Evolutionary conservation across 1,140 invertebrate species (phyloP).

Genomic region (Oreohelix idahoensis): DNA sequence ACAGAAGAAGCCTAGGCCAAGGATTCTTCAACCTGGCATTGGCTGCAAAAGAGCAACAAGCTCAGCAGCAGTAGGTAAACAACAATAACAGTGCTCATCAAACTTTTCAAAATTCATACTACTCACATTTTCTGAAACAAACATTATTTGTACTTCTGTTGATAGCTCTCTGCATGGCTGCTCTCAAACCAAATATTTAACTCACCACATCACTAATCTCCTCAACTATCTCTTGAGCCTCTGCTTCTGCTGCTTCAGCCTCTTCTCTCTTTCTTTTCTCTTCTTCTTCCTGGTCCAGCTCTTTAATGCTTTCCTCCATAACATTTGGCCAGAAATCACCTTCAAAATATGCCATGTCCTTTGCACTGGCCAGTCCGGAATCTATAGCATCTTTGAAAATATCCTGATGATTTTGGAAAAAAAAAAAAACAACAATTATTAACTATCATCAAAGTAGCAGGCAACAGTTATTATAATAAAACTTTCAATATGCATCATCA

Average conservation of each 20-base stretch:
- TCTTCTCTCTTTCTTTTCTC: conserved; percentile 95
- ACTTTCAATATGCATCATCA: too few relatives aligned
- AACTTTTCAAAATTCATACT: too few relatives aligned
- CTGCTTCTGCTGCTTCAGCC: conserved; percentile 77
- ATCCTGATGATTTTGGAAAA: conserved; percentile 75
- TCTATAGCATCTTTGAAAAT: conserved; percentile 99
- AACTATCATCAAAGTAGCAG: too few relatives aligned
- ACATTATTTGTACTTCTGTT: too few relatives aligned
- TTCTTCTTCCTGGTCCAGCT: conserved; percentile 96
- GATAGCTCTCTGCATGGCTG: too few relatives aligned
- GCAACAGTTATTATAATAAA: too few relatives aligned
- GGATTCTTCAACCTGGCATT: too few relatives aligned
- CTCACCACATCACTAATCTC: conserved; percentile 48
- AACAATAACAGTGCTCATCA: too few relatives aligned
- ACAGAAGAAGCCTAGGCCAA: too few relatives aligned
- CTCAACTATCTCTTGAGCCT: conserved; percentile 56
- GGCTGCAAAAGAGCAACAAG: too few relatives aligned
- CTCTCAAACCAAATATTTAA: neutral
- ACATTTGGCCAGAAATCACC: conserved; percentile 99
- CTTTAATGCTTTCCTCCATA: conserved; percentile 98
- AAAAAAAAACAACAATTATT: neutral
- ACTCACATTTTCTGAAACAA: too few relatives aligned
- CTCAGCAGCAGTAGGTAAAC: too few relatives aligned
- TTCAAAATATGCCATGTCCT: conserved; percentile 99
- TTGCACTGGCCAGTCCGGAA: conserved; percentile 93